Percentiles rank a stretch among this genome's conserved stretches.
Conservation (phyloP, 2,797 vertebrate genomes). For the Amphiprion clarkii region DNA sequence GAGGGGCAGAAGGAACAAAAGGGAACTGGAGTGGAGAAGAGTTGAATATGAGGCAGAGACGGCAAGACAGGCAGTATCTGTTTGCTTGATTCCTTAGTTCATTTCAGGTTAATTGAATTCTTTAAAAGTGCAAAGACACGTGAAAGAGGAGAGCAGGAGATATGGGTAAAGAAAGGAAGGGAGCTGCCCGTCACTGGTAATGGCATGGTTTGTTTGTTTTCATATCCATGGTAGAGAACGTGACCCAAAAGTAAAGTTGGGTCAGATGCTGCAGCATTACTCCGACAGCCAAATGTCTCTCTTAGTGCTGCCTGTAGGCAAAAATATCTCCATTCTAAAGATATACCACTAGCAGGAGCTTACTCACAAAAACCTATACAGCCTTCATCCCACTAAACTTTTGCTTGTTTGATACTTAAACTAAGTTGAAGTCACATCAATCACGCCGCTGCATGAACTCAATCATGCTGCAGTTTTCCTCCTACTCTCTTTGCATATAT, state of each 20-base stretch:
- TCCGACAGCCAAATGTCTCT: slow-evolving; percentile 55
- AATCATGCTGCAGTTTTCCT: slow-evolving; percentile 46
- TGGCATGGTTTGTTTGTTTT: slow-evolving; percentile 77
- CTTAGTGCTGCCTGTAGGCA: slow-evolving; percentile 33
- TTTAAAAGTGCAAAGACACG: slow-evolving; percentile 76
- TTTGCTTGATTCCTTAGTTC: slow-evolving; percentile 64
- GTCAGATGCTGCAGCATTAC: slow-evolving; percentile 49
- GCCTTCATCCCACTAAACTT: slow-evolving; percentile 53
- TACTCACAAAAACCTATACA: slow-evolving; percentile 32
- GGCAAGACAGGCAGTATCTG: slow-evolving; percentile 51
- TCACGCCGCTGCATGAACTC: slow-evolving; percentile 43
- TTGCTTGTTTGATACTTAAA: slow-evolving; percentile 32
- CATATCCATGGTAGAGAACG: slow-evolving; percentile 65
- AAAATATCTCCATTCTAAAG: slow-evolving; percentile 28
- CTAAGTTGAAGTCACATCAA: slow-evolving; percentile 43
- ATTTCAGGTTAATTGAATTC: slow-evolving; percentile 79
- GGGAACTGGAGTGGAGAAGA: slow-evolving; percentile 52
- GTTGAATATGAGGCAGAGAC: slow-evolving; percentile 50
- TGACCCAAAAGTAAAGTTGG: slow-evolving; percentile 71
- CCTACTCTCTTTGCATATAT: slow-evolving; percentile 57
- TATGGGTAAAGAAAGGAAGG: slow-evolving; percentile 46
- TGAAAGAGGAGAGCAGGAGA: slow-evolving; percentile 54
- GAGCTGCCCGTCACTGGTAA: slow-evolving; percentile 60
- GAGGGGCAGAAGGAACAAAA: slow-evolving; percentile 33
- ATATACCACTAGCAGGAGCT: slow-evolving; percentile 28